Conservation (phyloP, 2,797 vertebrate species). For the Geotrypetes seraphini region DNA sequence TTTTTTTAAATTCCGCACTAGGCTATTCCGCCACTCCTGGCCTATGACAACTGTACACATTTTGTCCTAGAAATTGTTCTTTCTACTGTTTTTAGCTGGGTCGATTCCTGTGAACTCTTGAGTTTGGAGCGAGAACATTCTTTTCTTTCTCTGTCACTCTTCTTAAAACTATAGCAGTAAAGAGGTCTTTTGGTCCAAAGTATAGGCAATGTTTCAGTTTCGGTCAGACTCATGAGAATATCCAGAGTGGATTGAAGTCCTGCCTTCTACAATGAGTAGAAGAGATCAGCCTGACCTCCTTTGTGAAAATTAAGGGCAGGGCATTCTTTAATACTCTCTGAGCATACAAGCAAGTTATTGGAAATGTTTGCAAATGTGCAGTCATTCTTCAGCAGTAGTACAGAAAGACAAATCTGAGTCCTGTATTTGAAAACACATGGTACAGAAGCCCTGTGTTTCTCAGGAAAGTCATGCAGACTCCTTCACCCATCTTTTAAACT, state of each 20-base stretch:
- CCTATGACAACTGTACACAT: slow-evolving; percentile 35
- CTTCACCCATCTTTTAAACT: too few species aligned
- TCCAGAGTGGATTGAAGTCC: too few species aligned
- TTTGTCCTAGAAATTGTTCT: slow-evolving; percentile 17
- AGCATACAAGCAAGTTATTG: background rate
- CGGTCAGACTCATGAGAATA: background rate
- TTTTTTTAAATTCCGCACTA: too few species aligned
- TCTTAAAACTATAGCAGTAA: slow-evolving; percentile 22
- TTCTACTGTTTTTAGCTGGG: slow-evolving; percentile 20
- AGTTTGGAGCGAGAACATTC: slow-evolving; percentile 11
- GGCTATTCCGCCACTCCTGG: too few species aligned
- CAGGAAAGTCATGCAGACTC: too few species aligned
- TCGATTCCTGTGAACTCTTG: slow-evolving; percentile 17
- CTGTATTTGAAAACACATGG: background rate
- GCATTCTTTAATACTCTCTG: background rate
- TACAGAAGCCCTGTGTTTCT: too few species aligned
- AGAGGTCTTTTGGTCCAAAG: slow-evolving; percentile 1
- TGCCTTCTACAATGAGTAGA: background rate
- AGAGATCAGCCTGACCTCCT: background rate
- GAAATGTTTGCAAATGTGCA: background rate
- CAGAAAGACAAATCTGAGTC: background rate
- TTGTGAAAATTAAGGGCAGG: background rate
- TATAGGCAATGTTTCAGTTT: background rate
- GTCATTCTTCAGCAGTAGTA: too few species aligned
- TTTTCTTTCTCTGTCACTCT: background rate